These are phyloP conservation scores for Phoebastria nigripes DNA, from an alignment of 2,797 vertebrate genomes.

Conservation along the genomic window DNA sequence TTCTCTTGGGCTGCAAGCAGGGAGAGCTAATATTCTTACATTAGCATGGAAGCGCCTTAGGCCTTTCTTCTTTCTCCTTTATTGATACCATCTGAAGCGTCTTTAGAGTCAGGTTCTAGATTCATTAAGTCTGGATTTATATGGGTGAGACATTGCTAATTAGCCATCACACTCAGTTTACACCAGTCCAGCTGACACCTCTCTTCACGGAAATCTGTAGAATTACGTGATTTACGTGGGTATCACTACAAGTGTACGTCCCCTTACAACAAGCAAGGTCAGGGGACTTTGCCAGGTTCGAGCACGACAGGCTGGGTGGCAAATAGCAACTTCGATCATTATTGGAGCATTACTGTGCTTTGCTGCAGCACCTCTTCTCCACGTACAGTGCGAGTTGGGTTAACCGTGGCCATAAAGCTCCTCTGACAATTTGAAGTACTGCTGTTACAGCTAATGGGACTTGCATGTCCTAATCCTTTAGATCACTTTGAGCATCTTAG, in stretches of 20 bases:
- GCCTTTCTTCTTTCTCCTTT: slow-evolving; percentile 6
- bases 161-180: not conserved
- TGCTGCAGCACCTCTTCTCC: not conserved
- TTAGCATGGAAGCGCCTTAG: not conserved
- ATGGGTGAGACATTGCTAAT: not conserved
- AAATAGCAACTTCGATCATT: not conserved
- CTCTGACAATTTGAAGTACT: not conserved
- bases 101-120: not conserved
- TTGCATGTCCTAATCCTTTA: not conserved
- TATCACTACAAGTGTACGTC: rapidly evolving
- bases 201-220: not conserved
- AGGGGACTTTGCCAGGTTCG: not conserved
- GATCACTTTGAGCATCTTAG: not conserved
- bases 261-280: not conserved
- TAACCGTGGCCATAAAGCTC: not conserved
- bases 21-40: not conserved
- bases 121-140: not conserved
- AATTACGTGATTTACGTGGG: not conserved
- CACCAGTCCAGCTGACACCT: not conserved
- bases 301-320: not conserved
- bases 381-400: rapidly evolving
- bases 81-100: slow-evolving; percentile 12
- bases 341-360: not conserved
- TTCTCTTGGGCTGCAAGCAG: not conserved
- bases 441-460: not conserved